Evolutionary conservation across 23 tunicate species (phyloP), one percentile per base, ranked within the genome.

Genomic region (Phallusia fumigata): DNA sequence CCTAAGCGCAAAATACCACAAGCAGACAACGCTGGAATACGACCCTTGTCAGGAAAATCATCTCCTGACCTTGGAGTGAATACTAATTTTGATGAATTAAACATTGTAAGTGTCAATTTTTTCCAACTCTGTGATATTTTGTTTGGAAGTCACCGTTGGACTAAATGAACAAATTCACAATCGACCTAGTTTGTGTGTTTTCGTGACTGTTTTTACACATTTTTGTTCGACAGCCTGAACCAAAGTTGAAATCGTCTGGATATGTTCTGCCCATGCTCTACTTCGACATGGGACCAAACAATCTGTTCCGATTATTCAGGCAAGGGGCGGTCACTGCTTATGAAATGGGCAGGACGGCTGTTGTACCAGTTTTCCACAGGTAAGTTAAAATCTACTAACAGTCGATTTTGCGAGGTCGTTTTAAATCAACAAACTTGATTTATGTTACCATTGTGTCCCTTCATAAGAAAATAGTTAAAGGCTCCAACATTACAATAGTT

Each of bases 221-320:
- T n/a, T n/a, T n/a, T n/a, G n/a, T n/a, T n/a, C n/a, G 8, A 40
- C 47, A 90, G 95, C 95, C 95, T 31, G 16, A 49, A 22, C 95
- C 95, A 32, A 33, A 44, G 40, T 49, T 90, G n/a, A 87, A 90
- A 82, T 91, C 96, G 18, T 64, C 69, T 6, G 99, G 99, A 18
- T 97, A 83, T 53, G 89, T 97, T 47, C 84, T 97, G 13, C 99
- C 99, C 24, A 97, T 97, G 99, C 83, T 97, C 47, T 97, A 97
- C 80, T 97, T 97, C 51, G 99, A 97, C 75, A 97, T 97, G 99
- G 99, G 99, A 32, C 99, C 99, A 8, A 97, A 97, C 81, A 97
- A 97, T 53, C 73, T 97, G 32, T 97, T 97, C 65, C 88, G 99
- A 30, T 53, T 97, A 51, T 89, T 97, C 49, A 82, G 99, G 44